Conservation (phyloP, 1,140 invertebrate genomes). For the Pachypeltis micranthus region DNA sequence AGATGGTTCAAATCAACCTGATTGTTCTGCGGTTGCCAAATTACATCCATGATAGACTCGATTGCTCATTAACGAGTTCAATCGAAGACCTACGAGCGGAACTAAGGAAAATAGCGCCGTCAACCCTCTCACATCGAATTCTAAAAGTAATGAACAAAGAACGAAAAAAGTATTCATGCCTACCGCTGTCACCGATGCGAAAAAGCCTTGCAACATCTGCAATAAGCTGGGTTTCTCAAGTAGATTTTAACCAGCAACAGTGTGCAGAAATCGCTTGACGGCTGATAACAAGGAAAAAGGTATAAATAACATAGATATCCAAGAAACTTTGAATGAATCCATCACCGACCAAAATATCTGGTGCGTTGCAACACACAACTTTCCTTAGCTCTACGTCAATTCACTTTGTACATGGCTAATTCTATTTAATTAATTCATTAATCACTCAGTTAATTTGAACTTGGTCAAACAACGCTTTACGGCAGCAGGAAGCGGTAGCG, state of each 20-base stretch:
- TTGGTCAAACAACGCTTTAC: too few relatives aligned
- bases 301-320: not conserved
- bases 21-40: constrained; percentile 27
- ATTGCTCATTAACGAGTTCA: constrained; percentile 19
- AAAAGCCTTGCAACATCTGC: constrained; percentile 7
- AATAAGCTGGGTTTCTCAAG: not conserved
- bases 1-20: constrained; percentile 24
- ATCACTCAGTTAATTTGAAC: too few relatives aligned
- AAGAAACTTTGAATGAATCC: too few relatives aligned
- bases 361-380: too few relatives aligned
- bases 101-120: too few relatives aligned
- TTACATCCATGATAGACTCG: constrained; percentile 27
- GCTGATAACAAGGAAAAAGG: not conserved
- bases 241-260: not conserved
- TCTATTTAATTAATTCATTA: too few relatives aligned
- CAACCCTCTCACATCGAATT: not conserved
- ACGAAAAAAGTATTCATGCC: too few relatives aligned
- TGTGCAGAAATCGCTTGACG: constrained; percentile 11
- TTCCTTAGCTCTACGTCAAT: too few relatives aligned
- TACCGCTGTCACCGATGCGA: too few relatives aligned
- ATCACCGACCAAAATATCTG: too few relatives aligned
- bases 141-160: not conserved
- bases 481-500: too few relatives aligned
- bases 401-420: too few relatives aligned
- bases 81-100: not conserved